Evolutionary conservation across 2,888 invertebrate species (phyloP).

Genomic region (Dermolepida albohirtum): DNA sequence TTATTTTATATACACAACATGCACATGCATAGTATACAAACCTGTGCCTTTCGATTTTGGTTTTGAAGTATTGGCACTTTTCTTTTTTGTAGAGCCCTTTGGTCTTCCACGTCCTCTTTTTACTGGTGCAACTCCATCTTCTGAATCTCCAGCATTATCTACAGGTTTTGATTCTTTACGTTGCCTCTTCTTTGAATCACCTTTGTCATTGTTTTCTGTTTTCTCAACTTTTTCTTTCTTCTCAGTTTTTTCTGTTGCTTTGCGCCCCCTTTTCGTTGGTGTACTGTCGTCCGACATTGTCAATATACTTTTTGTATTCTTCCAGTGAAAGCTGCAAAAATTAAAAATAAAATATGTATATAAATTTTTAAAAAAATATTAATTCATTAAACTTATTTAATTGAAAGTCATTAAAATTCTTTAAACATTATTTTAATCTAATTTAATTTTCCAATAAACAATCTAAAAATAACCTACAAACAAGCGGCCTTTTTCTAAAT

Average conservation of each 20-base stretch:
- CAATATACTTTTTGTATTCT: not conserved
- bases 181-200: conserved; percentile 48
- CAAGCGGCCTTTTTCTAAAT: conserved; percentile 14
- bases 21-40: conserved; percentile 11
- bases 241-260: conserved; percentile 50
- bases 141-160: conserved; percentile 49
- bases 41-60: conserved; percentile 60
- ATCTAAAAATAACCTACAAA: conserved; percentile 23
- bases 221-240: conserved; percentile 47
- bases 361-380: not conserved
- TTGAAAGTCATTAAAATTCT: not conserved
- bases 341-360: conserved; percentile 5
- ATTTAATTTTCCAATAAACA: conserved; percentile 10
- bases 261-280: conserved; percentile 68
- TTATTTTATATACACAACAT: not conserved
- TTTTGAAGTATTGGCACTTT: conserved; percentile 62
- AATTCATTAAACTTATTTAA: not conserved
- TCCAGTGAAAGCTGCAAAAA: conserved; percentile 12
- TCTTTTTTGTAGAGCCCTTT: conserved; percentile 68
- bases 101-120: conserved; percentile 70
- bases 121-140: conserved; percentile 61
- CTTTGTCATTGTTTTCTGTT: conserved; percentile 49
- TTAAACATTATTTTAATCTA: not conserved
- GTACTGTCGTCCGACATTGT: conserved; percentile 63
- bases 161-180: conserved; percentile 48